These are phyloP conservation scores for Chymomyza procnemis DNA, from an alignment of 2,888 invertebrate genomes.

Conservation along the genomic window DNA sequence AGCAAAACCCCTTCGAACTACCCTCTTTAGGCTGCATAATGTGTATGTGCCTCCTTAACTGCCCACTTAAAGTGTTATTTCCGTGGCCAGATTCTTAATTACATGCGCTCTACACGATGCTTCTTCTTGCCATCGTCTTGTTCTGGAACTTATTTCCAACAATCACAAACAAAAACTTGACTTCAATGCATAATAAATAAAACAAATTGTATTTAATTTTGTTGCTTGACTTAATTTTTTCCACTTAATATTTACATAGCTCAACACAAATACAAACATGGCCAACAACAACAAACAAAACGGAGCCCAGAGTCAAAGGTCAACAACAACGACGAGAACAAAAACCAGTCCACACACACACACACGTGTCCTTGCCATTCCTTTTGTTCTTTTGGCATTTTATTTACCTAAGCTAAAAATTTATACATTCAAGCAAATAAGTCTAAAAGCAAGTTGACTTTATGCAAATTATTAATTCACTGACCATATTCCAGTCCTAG, in stretches of 20 bases:
- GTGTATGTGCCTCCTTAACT: slow-evolving; percentile 31
- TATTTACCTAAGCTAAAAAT: slow-evolving; percentile 43
- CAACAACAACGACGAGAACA: slow-evolving; percentile 7
- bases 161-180: slow-evolving; percentile 4
- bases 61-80: slow-evolving; percentile 70
- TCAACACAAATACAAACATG: slow-evolving; percentile 18
- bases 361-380: slow-evolving; percentile 11
- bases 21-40: not conserved
- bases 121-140: not conserved
- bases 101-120: slow-evolving; percentile 32
- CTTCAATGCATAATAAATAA: slow-evolving; percentile 69
- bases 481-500: slow-evolving; percentile 19
- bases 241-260: slow-evolving; percentile 43
- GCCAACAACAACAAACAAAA: not conserved
- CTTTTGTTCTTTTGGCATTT: not conserved
- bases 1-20: not conserved
- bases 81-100: slow-evolving; percentile 63
- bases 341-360: not conserved
- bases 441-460: slow-evolving; percentile 36
- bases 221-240: slow-evolving; percentile 37
- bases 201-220: slow-evolving; percentile 61
- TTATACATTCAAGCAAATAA: slow-evolving; percentile 43
- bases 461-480: slow-evolving; percentile 65
- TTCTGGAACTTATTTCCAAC: not conserved
- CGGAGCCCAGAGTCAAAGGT: slow-evolving; percentile 47